Evolutionary conservation across 2,113 vertebrate genomes (phyloP), one percentile per base, ranked within the genome.

Genomic region (Bos indicus): DNA sequence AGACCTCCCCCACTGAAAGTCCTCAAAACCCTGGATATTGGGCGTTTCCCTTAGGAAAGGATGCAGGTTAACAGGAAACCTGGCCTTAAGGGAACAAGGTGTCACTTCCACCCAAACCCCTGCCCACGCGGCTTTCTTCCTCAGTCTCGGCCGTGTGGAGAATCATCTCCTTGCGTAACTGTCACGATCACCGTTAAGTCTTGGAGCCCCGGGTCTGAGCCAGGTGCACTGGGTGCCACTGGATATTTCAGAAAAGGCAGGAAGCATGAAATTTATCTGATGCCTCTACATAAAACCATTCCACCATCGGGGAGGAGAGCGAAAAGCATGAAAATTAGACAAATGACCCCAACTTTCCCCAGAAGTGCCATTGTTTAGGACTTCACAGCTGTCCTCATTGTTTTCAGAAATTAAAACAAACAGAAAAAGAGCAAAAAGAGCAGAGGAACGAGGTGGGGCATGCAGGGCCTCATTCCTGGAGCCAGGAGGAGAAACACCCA

Each of bases 291-390:
- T 85, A 83, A 96, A 91, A 89, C 96, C 93, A 74, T 93, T 88
- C 80, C 54, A 77, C 97, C 96, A 93, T 30, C 60, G 74, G 52
- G 84, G 97, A 94, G 97, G 96, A 95, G 96, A 98, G 95, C 95
- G 98, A 98, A 98, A 98, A 97, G 97, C 98, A 98, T 96, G 98
- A 99, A 98, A 99, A 99, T 99, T 95, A 98, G 98, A 99, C 97
- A 97, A 99, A 99, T 99, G 80, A 98, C 98, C 98, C 98, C 96
- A 91, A 51, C 98, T 95, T 98, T 98, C 97, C 97, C 94, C 98
- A 97, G 97, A 95, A 90, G 94, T 5, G 1, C 88, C 56, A 28
- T 43, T 88, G 85, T 84, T 94, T 80, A 78, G 92, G 60, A 94
- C 89, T 88, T 15, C 82, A 62, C 48, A 87, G 92, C 51, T 98